A percentile compares a stretch with the other conserved stretches of the same genome.
These are phyloP conservation scores for Megaptera novaeangliae DNA, from an alignment of 2,113 vertebrate species.

Conservation along the genomic window DNA sequence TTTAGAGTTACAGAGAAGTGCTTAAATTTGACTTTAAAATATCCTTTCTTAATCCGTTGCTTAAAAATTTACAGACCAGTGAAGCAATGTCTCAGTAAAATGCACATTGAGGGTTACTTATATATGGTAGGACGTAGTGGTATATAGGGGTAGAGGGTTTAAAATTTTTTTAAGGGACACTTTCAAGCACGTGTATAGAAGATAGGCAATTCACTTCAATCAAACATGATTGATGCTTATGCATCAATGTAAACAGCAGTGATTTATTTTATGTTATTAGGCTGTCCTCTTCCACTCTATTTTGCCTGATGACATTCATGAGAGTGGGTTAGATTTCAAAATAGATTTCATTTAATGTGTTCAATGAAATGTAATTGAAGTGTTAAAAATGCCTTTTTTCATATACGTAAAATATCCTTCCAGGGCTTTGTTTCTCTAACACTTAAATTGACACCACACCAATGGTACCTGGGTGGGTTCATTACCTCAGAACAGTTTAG, in stretches of 20 bases:
- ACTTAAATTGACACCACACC: neutral
- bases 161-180: neutral
- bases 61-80: neutral
- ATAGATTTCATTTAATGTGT: neutral
- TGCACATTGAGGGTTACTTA: neutral
- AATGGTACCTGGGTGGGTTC: rapidly evolving
- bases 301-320: neutral
- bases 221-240: neutral
- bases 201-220: neutral
- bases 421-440: neutral
- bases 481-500: neutral
- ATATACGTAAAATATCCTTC: neutral
- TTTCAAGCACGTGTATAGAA: neutral
- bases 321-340: slow-evolving; percentile 12
- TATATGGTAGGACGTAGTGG: neutral
- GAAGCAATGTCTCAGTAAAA: neutral
- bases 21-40: slow-evolving; percentile 32
- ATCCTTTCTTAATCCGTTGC: neutral
- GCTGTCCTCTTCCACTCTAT: neutral
- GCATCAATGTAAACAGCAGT: neutral
- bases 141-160: neutral
- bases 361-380: neutral
- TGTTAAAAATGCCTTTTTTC: neutral
- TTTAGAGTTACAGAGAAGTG: neutral
- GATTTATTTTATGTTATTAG: neutral